Conservation (phyloP, 2,888 invertebrate species). For the Sisyra terminalis region DNA sequence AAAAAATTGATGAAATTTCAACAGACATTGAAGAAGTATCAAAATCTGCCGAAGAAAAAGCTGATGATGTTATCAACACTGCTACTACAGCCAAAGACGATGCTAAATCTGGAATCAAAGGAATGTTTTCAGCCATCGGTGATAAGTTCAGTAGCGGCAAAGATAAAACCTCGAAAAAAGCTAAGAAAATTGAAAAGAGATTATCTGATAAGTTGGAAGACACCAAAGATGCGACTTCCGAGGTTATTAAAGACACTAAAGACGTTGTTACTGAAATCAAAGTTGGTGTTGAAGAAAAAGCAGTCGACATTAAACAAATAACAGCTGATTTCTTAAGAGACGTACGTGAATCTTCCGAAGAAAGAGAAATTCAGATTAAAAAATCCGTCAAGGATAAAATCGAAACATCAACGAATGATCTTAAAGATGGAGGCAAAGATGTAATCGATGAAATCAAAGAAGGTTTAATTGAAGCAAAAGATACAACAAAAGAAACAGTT, state of each 20-base stretch:
- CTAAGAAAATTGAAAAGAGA: conserved; percentile 14
- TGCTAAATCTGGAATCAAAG: conserved; percentile 2
- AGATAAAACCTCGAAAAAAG: conserved; percentile 14
- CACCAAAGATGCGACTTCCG: conserved; percentile 12
- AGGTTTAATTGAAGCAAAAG: background rate
- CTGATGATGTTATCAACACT: conserved; percentile 5
- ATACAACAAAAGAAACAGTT: conserved; percentile 4
- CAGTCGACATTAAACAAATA: conserved; percentile 5
- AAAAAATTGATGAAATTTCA: background rate
- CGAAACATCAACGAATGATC: too few relatives aligned
- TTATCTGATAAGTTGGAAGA: conserved; percentile 13
- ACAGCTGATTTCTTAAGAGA: too few relatives aligned
- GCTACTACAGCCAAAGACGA: background rate
- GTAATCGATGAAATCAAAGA: conserved; percentile 10
- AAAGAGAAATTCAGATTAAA: too few relatives aligned
- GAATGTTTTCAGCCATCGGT: conserved; percentile 4
- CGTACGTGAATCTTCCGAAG: too few relatives aligned
- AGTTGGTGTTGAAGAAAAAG: conserved; percentile 5
- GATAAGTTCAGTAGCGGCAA: conserved; percentile 9
- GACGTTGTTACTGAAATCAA: background rate
- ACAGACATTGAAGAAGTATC: background rate
- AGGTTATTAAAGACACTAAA: background rate
- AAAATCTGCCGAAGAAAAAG: conserved; percentile 1
- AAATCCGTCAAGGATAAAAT: too few relatives aligned
- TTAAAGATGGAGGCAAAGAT: background rate